phyloP scores from a whole-genome alignment of 2,888 invertebrate species.

The Macrosoma leucophasiata region DNA sequence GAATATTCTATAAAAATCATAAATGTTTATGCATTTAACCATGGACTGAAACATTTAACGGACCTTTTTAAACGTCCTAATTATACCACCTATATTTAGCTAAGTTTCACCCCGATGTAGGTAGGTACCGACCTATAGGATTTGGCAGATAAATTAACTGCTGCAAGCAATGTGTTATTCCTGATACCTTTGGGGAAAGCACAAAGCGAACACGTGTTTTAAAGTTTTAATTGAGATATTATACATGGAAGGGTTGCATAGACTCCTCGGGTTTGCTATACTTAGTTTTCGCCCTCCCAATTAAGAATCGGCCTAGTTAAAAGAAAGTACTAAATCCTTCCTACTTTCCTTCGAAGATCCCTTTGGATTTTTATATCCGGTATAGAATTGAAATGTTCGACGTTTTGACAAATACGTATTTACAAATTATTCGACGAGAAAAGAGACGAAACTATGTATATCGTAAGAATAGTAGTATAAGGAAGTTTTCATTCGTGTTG shows the following conservation, averaged over 20 bases:
- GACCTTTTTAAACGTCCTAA: no score
- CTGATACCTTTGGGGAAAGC: constrained; percentile 45
- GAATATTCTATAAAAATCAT: no score
- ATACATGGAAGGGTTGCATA: constrained; percentile 66
- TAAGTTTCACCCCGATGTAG: no score
- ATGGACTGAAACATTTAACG: no score
- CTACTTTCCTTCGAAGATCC: no score
- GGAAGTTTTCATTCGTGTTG: constrained; percentile 47
- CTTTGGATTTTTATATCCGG: constrained; percentile 65
- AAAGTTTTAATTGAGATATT: constrained; percentile 63
- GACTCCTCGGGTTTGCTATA: constrained; percentile 58
- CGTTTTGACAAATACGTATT: constrained; percentile 51
- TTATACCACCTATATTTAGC: no score
- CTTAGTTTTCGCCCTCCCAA: constrained; percentile 46
- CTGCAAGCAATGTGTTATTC: constrained; percentile 50
- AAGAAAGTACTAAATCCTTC: no score
- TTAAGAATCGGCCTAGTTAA: no score
- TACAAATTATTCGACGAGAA: no score
- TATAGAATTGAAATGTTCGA: constrained; percentile 42
- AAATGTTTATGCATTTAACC: no score
- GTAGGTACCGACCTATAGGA: constrained; percentile 10
- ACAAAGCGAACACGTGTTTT: constrained; percentile 64
- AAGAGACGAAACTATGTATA: no score
- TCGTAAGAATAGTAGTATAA: constrained; percentile 25
- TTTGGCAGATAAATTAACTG: no score